Evolutionary conservation across 2,113 vertebrate genomes (phyloP).

Genomic region (Danionella cerebrum): DNA sequence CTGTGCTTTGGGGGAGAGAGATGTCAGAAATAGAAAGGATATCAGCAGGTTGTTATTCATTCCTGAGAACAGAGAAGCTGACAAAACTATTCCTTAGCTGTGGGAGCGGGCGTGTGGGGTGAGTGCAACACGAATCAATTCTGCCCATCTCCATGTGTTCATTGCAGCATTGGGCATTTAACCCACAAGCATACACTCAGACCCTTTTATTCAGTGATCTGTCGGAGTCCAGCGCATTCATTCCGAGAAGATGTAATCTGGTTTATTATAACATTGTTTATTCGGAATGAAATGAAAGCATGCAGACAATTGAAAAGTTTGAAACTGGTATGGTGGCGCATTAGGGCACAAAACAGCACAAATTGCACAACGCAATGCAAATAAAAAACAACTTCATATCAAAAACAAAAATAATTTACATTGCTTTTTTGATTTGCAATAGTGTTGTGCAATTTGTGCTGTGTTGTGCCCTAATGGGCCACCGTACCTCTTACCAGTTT

Average conservation of each 20-base stretch:
- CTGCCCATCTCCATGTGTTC: neutral
- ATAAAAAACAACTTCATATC: no score
- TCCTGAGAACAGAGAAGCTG: slow-evolving; percentile 7
- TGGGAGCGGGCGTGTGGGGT: neutral
- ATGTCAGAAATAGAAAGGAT: slow-evolving; percentile 15
- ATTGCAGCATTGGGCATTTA: slow-evolving; percentile 18
- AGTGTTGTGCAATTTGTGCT: no score
- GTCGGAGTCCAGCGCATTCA: neutral
- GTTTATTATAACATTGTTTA: slow-evolving; percentile 12
- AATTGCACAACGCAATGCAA: no score
- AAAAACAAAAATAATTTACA: no score
- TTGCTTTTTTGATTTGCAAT: no score
- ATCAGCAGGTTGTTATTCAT: slow-evolving; percentile 11
- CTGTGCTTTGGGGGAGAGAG: neutral
- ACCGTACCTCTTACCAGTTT: no score
- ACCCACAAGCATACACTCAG: slow-evolving; percentile 29
- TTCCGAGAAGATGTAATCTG: slow-evolving; percentile 23
- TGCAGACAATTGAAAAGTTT: slow-evolving; percentile 21
- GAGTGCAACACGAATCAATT: neutral
- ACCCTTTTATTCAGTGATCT: neutral
- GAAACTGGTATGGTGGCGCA: neutral
- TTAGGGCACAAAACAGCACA: no score
- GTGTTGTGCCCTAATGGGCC: no score
- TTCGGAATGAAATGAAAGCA: neutral
- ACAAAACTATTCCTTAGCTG: slow-evolving; percentile 6